phyloP scores from a whole-genome alignment of 2,113 vertebrate species.

The Noctilio leporinus region DNA sequence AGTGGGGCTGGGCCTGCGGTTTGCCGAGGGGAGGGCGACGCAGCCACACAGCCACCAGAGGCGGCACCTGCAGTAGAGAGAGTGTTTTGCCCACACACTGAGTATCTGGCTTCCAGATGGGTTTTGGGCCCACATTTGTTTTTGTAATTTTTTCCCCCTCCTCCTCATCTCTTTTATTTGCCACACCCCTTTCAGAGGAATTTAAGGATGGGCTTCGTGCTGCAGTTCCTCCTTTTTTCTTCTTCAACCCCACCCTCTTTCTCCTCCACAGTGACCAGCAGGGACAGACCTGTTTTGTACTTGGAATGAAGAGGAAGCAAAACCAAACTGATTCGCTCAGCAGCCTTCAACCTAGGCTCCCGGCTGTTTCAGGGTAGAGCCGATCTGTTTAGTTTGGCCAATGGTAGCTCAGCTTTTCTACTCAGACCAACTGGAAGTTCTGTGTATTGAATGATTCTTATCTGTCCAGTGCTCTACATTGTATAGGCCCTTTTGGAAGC shows the following conservation, averaged over 20 bases:
- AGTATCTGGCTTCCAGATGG: slow-evolving; percentile 72
- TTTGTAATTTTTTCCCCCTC: slow-evolving; percentile 31
- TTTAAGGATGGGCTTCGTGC: slow-evolving; percentile 35
- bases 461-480: not conserved
- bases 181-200: slow-evolving; percentile 49
- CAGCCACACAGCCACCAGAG: slow-evolving; percentile 17
- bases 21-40: not conserved
- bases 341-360: not conserved
- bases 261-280: not conserved
- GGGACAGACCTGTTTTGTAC: not conserved
- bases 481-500: not conserved
- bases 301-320: not conserved
- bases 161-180: not conserved
- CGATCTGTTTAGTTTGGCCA: not conserved
- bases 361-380: not conserved
- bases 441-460: not conserved
- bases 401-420: not conserved
- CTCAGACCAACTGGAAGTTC: not conserved
- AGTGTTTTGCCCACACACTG: slow-evolving; percentile 63
- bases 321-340: slow-evolving; percentile 3
- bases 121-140: slow-evolving; percentile 52
- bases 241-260: slow-evolving; percentile 7
- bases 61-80: slow-evolving; percentile 53
- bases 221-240: not conserved
- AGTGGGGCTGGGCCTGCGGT: not conserved